These are phyloP conservation scores for Mactra quadrangularis DNA, from an alignment of 1,140 invertebrate species.

Conservation along the genomic window DNA sequence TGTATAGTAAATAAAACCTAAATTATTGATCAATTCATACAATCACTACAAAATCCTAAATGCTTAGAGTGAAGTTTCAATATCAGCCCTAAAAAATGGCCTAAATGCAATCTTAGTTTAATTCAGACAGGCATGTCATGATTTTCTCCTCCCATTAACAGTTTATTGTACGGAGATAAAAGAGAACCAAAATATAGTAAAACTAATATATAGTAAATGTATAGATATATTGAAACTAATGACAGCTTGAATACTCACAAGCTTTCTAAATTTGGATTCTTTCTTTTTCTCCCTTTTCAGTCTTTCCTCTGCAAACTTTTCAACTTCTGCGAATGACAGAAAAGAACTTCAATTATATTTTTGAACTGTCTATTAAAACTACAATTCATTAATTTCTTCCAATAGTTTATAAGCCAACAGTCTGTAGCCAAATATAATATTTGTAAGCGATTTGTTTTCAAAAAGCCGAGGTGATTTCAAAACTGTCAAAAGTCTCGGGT, in stretches of 20 bases:
- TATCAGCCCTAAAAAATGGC: too few species aligned
- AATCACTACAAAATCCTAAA: too few species aligned
- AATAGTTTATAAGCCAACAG: background rate
- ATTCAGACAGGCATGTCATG: too few species aligned
- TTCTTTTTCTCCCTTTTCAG: slow-evolving; percentile 82
- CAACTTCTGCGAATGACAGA: slow-evolving; percentile 77
- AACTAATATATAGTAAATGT: background rate
- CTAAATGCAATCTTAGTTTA: too few species aligned
- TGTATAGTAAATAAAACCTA: too few species aligned
- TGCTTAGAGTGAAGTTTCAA: too few species aligned
- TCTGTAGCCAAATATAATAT: background rate
- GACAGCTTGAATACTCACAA: slow-evolving; percentile 76
- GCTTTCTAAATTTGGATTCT: slow-evolving; percentile 82
- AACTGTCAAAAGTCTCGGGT: slow-evolving; percentile 47
- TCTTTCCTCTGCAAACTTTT: slow-evolving; percentile 81
- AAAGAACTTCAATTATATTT: slow-evolving; percentile 37
- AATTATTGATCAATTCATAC: too few species aligned
- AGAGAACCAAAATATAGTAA: too few species aligned
- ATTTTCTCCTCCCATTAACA: too few species aligned
- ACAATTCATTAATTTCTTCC: too few species aligned
- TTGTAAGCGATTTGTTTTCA: too few species aligned
- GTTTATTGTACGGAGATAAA: too few species aligned
- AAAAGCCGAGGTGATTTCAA: slow-evolving; percentile 31
- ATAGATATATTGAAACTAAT: slow-evolving; percentile 27
- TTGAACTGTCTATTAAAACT: background rate